Conservation (phyloP, 2,888 invertebrate genomes). For the Thecophora atra region DNA sequence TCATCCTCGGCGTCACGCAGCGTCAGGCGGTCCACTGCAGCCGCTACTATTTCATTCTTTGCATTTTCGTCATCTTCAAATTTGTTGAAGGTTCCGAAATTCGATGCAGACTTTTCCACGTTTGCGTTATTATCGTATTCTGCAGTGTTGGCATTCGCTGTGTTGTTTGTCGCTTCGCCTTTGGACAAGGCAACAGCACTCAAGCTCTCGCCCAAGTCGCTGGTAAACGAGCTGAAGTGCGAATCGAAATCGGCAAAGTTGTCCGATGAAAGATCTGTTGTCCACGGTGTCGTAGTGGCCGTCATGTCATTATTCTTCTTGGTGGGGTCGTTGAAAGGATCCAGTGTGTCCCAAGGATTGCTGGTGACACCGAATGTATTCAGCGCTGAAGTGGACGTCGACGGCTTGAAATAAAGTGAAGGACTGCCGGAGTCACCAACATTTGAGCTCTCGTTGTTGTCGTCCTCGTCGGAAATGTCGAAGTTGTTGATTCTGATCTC, state of each 20-base stretch:
- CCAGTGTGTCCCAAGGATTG: constrained; percentile 59
- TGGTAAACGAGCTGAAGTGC: constrained; percentile 59
- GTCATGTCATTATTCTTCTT: constrained; percentile 40
- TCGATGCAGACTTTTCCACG: constrained; percentile 54
- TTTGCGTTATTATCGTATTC: constrained; percentile 63
- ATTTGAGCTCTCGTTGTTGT: constrained; percentile 51
- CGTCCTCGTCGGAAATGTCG: constrained; percentile 55
- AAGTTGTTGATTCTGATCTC: constrained; percentile 50
- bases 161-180: not conserved
- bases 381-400: constrained; percentile 39
- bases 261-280: constrained; percentile 55
- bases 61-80: constrained; percentile 41
- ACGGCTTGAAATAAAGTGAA: constrained; percentile 35
- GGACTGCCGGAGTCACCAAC: constrained; percentile 45
- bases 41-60: constrained; percentile 42
- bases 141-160: constrained; percentile 14
- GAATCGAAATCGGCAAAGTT: constrained; percentile 66
- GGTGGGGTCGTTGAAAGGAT: constrained; percentile 55
- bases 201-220: constrained; percentile 54
- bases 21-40: constrained; percentile 49
- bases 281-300: constrained; percentile 51
- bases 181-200: constrained; percentile 34
- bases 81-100: constrained; percentile 20
- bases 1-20: constrained; percentile 55
- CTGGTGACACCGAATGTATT: constrained; percentile 43